Conservation (phyloP, 2,888 invertebrate species). For the Nomada ferruginata region DNA sequence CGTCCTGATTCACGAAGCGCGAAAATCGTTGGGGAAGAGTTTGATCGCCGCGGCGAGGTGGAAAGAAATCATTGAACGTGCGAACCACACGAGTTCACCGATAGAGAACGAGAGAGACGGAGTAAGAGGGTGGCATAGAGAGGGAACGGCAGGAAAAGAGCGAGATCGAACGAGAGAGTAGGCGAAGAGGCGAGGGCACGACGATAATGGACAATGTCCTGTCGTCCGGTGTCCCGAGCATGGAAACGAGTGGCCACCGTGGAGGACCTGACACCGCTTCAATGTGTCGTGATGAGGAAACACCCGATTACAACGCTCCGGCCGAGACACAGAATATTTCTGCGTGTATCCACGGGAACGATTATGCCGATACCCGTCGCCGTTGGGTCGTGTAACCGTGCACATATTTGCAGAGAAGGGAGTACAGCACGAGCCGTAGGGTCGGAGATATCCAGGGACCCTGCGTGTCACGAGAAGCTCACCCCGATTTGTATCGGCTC, state of each 20-base stretch:
- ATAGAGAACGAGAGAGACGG: not conserved
- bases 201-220: slow-evolving; percentile 83
- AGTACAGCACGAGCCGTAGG: slow-evolving; percentile 23
- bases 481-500: slow-evolving; percentile 55
- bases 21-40: slow-evolving; percentile 36
- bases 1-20: slow-evolving; percentile 49
- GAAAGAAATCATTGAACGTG: slow-evolving; percentile 20
- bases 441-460: slow-evolving; percentile 33
- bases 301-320: slow-evolving; percentile 80
- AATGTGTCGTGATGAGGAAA: slow-evolving; percentile 82
- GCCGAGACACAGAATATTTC: slow-evolving; percentile 64
- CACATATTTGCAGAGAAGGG: slow-evolving; percentile 44
- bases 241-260: slow-evolving; percentile 64
- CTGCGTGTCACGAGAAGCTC: slow-evolving; percentile 31
- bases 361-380: slow-evolving; percentile 57
- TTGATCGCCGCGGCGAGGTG: not conserved
- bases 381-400: slow-evolving; percentile 52
- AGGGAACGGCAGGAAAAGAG: slow-evolving; percentile 9
- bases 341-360: slow-evolving; percentile 60
- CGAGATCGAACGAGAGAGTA: slow-evolving; percentile 11
- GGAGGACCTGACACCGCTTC: slow-evolving; percentile 79
- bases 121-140: not conserved
- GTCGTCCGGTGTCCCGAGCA: slow-evolving; percentile 76
- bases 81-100: not conserved
- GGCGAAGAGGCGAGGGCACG: slow-evolving; percentile 21